Conservation (phyloP, 2,113 vertebrate genomes). For the Atlantisia rogersi region DNA sequence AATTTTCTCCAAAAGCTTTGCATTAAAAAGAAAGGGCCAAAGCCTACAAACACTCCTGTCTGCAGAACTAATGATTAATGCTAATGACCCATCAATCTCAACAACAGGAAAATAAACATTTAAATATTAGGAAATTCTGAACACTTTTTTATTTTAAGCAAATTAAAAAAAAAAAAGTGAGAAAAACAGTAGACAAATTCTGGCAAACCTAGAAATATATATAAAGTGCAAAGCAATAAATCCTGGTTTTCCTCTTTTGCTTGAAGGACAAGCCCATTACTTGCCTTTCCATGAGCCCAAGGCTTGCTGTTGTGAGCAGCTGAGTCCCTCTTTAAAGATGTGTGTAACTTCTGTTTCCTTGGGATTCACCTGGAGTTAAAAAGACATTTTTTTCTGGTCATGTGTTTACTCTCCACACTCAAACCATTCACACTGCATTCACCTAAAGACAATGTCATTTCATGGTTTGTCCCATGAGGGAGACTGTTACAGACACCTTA, state of each 20-base stretch:
- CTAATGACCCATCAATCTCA: background rate
- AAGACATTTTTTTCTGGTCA: background rate
- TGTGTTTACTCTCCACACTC: background rate
- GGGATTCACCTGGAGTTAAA: background rate
- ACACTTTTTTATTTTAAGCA: background rate
- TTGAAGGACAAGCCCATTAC: background rate
- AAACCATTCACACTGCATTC: background rate
- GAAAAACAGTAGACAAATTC: background rate
- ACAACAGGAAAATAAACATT: background rate
- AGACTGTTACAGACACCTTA: background rate
- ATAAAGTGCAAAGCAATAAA: background rate
- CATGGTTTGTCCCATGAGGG: background rate
- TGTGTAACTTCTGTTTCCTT: background rate
- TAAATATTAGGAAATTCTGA: background rate
- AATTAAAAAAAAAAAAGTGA: background rate
- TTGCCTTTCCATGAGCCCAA: background rate
- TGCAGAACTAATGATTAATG: background rate
- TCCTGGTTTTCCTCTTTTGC: background rate
- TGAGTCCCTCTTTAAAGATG: background rate
- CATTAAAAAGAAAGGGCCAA: background rate
- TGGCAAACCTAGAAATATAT: background rate
- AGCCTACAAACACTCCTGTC: background rate
- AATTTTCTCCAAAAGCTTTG: slow-evolving; percentile 33
- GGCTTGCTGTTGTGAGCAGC: background rate
- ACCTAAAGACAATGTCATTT: background rate